phyloP scores from a whole-genome alignment of 1,140 invertebrate species.

The Heliconius melpomene region DNA sequence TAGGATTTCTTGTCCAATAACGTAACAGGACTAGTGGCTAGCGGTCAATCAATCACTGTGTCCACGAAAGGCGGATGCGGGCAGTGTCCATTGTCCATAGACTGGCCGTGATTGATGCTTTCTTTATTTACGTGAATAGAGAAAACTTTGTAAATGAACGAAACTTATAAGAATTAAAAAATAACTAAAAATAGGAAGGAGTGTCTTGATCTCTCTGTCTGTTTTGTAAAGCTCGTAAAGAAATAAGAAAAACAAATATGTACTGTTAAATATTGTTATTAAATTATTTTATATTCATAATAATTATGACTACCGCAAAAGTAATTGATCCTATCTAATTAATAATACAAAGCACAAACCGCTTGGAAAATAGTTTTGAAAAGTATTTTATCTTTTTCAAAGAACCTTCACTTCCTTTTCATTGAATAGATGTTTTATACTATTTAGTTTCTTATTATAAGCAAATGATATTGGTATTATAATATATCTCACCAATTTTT shows the following conservation, averaged over 20 bases:
- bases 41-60: background rate
- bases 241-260: too few species aligned
- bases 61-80: conserved; percentile 11
- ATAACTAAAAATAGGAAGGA: background rate
- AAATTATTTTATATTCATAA: too few species aligned
- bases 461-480: background rate
- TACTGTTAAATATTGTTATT: too few species aligned
- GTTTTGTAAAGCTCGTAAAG: too few species aligned
- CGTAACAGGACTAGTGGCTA: background rate
- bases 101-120: conserved; percentile 9
- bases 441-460: background rate
- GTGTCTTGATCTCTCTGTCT: background rate
- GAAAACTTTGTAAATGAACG: background rate
- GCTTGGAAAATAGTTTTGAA: background rate
- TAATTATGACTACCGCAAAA: background rate
- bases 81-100: background rate
- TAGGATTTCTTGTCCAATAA: conserved; percentile 9
- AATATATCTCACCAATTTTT: too few species aligned
- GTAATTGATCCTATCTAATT: background rate
- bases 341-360: background rate
- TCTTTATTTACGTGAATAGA: background rate
- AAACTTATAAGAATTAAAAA: background rate
- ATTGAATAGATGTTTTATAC: background rate
- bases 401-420: background rate
- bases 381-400: background rate